Evolutionary conservation across 2,797 vertebrate genomes (phyloP), one percentile per base, ranked within the genome.

Genomic region (Kryptopterus vitreolus): DNA sequence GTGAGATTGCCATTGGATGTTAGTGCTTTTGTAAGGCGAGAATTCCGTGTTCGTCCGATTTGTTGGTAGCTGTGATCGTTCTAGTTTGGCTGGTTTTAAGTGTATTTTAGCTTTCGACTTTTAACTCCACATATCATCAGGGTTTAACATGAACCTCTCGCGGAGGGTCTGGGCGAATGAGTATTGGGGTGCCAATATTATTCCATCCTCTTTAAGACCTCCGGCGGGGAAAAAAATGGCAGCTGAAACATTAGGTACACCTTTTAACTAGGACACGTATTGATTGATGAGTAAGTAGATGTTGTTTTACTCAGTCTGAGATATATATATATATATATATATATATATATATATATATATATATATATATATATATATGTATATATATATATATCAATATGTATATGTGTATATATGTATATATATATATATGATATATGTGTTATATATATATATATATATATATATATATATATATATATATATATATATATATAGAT

Each of bases 91-190:
- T 69, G 61, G 35, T 82, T 86, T 85, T 73, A 87, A 22, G 18
- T 88, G 78, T 91, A 88, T 84, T 80, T 86, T 43, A 84, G 61
- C 80, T 80, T 31, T 72, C 29, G 22, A 22, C 35, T 65, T 76
- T 31, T 58, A 72, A 31, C 52, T 82, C 24, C 0, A 31, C 72
- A 52, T 38, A 65, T 48, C 50, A 12, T 69, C 63, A 76, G 46
- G 73, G 57, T 77, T 70, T 38, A 26, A 62, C 38, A 7, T 10
- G 12, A 63, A 61, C 22, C 24, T 71, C 29, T 79, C 31, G 16
- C 5, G 59, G 63, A 79, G 79, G 26, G 26, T 70, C 24, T 20
- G n/a, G 72, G 7, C 65, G 38, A 59, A 53, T 46, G 55, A 18
- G 24, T 35, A 11, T 13, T 31, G 33, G 22, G 58, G 57, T 43